phyloP scores from a whole-genome alignment of 1,140 invertebrate genomes.

The Dendrolimus kikuchii region DNA sequence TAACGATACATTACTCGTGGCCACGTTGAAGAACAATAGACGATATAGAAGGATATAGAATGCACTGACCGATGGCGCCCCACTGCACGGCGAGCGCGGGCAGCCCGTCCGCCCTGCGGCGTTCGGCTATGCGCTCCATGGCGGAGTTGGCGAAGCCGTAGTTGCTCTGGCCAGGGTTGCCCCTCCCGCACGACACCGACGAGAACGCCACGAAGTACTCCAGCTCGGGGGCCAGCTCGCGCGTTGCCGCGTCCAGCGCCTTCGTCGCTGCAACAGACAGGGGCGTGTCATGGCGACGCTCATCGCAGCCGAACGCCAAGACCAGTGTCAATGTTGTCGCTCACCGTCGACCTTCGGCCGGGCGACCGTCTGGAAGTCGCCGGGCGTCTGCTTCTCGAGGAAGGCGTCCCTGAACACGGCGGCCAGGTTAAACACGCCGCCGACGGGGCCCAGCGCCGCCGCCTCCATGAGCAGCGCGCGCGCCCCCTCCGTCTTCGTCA shows the following conservation, averaged over 20 bases:
- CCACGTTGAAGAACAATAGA: not conserved
- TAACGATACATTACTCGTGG: not conserved
- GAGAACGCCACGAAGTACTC: constrained; percentile 97
- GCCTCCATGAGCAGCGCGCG: constrained; percentile 80
- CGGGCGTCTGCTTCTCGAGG: constrained; percentile 89
- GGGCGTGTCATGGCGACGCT: no score
- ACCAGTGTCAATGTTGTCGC: not conserved
- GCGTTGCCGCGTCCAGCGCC: constrained; percentile 72
- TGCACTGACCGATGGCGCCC: constrained; percentile 88
- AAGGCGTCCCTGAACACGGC: constrained; percentile 90
- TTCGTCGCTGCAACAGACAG: constrained; percentile 23
- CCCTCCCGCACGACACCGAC: constrained; percentile 93
- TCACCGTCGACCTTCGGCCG: constrained; percentile 87
- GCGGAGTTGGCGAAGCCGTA: constrained; percentile 96
- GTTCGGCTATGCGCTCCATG: constrained; percentile 95
- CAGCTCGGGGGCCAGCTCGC: constrained; percentile 82
- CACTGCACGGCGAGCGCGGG: constrained; percentile 93
- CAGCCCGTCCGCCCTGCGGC: constrained; percentile 84
- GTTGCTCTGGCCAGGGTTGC: constrained; percentile 95
- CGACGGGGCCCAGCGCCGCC: constrained; percentile 83
- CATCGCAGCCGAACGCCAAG: no score
- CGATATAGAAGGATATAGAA: not conserved
- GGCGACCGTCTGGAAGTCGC: constrained; percentile 83
- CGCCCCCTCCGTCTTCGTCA: constrained; percentile 78
- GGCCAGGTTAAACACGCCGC: constrained; percentile 96